A percentile compares a stretch with the other conserved stretches of the same genome.
These are phyloP conservation scores for Lottia scabra DNA, from an alignment of 2,888 invertebrate genomes.

Conservation along the genomic window DNA sequence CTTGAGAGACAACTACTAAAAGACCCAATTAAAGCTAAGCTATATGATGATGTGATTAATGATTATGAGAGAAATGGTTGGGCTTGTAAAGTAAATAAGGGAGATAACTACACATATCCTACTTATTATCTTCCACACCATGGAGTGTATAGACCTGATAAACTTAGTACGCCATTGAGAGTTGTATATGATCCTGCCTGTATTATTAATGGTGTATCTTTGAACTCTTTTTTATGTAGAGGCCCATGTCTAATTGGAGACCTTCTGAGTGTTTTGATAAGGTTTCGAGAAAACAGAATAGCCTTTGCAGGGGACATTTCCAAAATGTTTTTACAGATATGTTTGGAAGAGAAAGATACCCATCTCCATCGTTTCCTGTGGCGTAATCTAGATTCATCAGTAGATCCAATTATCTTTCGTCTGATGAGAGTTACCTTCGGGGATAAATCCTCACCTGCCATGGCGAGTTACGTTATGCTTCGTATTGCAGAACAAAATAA, in stretches of 20 bases:
- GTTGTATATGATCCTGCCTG: constrained; percentile 22
- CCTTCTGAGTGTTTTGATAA: constrained; percentile 7
- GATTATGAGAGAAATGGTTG: constrained; percentile 19
- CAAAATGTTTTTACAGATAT: neutral
- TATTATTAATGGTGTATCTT: constrained; percentile 4
- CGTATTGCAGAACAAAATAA: constrained; percentile 13
- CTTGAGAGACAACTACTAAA: constrained; percentile 11
- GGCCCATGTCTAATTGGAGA: constrained; percentile 8
- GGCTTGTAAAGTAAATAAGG: constrained; percentile 5
- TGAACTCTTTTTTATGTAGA: constrained; percentile 8
- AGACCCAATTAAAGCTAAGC: neutral
- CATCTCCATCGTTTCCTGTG: constrained; percentile 17
- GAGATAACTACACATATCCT: neutral
- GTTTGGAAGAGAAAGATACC: neutral
- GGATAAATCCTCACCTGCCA: constrained; percentile 8
- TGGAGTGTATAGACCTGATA: constrained; percentile 21
- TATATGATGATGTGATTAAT: constrained; percentile 12
- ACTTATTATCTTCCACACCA: constrained; percentile 18
- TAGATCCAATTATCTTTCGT: constrained; percentile 4
- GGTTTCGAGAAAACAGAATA: constrained; percentile 7
- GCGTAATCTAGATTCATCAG: constrained; percentile 10
- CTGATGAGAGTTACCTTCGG: constrained; percentile 7
- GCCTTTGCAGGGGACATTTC: neutral
- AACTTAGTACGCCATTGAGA: constrained; percentile 13
- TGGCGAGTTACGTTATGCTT: constrained; percentile 16